Base-by-base conservation (phyloP, 2,888 invertebrate species). In the Phaonia tiefii region DNA sequence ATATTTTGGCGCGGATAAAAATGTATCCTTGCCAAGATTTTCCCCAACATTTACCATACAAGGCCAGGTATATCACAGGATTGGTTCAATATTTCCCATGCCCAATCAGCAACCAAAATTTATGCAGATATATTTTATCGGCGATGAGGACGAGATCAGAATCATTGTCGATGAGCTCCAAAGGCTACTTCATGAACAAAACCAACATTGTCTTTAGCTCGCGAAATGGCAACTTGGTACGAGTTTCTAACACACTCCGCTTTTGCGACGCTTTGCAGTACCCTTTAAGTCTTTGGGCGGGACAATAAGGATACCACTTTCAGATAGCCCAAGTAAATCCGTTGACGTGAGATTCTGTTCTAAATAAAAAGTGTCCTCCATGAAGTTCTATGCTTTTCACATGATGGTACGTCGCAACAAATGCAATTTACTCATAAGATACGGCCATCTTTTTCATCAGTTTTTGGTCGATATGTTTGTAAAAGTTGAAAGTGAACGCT, bases 381-480 rank as follows among this genome's bases (percentile, higher is more conserved):
- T 77, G 77, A 5, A 77, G 5, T 78, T 46, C 54, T 83, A 83
- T 63, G 44, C 74, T 7, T 75, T 70, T 69, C 67, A 46, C 0
- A 10, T 82, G 2, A 74, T 82, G 66, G 58, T 76, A 10, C 39
- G 20, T n/a, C 10, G 31, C 10, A 69, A 78, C 31, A 22, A 31
- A 5, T 17, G 7, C 7, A 86, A 86, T 78, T 46, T 82, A 54
- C 72, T 87, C 25, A 39, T 85, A 42, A 60, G 76, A 75, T 86
- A 83, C 71, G 79, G 86, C 5, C 77, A 70, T 58, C 82, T 89
- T 4, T 87, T 86, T 46, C 86, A 87, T 60, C 89, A 90, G 79
- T 89, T 82, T 69, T 67, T 86, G 20, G 88, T 90, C 2, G 89
- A 90, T 75, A 85, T 86, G 85, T 89, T 88, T 83, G 87, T 84